Evolutionary conservation across 2,888 invertebrate genomes (phyloP), one percentile per base, ranked within the genome.

Genomic region (Xestia c-nigrum): DNA sequence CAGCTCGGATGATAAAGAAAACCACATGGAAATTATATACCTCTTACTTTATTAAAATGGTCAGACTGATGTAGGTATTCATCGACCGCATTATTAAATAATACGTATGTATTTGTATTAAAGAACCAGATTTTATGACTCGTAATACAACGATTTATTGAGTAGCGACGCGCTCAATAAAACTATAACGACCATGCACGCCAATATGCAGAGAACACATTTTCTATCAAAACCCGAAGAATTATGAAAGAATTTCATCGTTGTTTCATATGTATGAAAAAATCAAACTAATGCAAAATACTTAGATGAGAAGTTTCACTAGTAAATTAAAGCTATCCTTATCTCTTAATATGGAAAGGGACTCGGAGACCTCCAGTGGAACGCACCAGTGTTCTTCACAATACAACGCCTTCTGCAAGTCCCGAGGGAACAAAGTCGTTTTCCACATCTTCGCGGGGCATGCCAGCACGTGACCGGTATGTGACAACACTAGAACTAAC

Each of bases 1-100:
- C 78, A 69, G 59, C 70, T 72, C 43, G 66, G 59, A 80, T 82
- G 76, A 76, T 84, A 76, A 85, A 78, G 74, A 80, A 82, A 86
- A 78, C 86, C 87, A 73, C 80, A 84, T 68, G 43, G 65, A 84
- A 72, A 78, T 69, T 55, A 73, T 74, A 72, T 76, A 74, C 64
- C 66, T 70, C 46, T 73, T 75, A 70, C 67, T 76, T 78, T 82
- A 77, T 65, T 76, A 70, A 85, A 75, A 75, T 66, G 67, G 65
- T 68, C n/a, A 55, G 74, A 74, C 59, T 31, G 59, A 59, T 59
- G 24, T n/a, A n/a, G n/a, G n/a, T 55, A 67, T 31, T 24, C 59
- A 67, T 24, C 47, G 59, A n/a, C 71, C 67, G 73, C 52, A 71
- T 65, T 65, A 40, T 46, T 70, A 57, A 31, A 31, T 5, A 47